Percentiles rank a stretch among this genome's conserved stretches.
Conservation (phyloP, 2,797 vertebrate genomes). For the Gallirallus australis region DNA sequence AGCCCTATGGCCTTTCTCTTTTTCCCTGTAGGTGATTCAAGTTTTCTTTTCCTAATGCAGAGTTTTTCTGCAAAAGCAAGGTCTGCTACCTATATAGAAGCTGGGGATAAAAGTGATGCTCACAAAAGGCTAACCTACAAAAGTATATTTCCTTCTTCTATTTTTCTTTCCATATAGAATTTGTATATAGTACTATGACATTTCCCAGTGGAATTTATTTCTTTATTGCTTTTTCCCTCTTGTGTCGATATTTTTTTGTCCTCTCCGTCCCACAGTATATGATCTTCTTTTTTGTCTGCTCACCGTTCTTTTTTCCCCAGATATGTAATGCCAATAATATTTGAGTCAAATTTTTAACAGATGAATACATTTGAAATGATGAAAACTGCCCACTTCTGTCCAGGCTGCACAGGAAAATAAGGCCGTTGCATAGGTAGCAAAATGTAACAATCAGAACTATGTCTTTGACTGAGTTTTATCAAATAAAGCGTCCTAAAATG, state of each 20-base stretch:
- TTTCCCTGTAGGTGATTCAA: conserved; percentile 6
- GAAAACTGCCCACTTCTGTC: not conserved
- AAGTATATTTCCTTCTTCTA: not conserved
- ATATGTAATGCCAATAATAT: not conserved
- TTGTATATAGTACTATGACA: conserved; percentile 21
- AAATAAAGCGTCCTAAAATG: not conserved
- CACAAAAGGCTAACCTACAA: conserved; percentile 17
- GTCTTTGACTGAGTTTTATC: not conserved
- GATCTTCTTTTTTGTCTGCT: not conserved
- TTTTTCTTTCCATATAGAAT: conserved; percentile 24
- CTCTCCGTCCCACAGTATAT: not conserved
- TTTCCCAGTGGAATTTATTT: conserved; percentile 32
- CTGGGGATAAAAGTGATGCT: conserved; percentile 29
- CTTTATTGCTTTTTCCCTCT: not conserved
- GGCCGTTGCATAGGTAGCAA: not conserved
- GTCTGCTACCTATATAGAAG: conserved; percentile 3
- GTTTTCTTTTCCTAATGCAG: not conserved
- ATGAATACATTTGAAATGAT: not conserved
- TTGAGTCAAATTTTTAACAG: not conserved
- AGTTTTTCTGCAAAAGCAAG: conserved; percentile 22
- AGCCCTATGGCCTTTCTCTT: conserved; percentile 23
- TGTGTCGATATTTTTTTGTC: not conserved
- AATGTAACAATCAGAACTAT: not conserved
- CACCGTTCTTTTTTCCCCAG: not conserved
- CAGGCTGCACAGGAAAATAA: not conserved